A percentile compares a stretch with the other conserved stretches of the same genome.
These are phyloP conservation scores for Epinephelus cyanopodus DNA, from an alignment of 2,113 vertebrate genomes.

Conservation along the genomic window DNA sequence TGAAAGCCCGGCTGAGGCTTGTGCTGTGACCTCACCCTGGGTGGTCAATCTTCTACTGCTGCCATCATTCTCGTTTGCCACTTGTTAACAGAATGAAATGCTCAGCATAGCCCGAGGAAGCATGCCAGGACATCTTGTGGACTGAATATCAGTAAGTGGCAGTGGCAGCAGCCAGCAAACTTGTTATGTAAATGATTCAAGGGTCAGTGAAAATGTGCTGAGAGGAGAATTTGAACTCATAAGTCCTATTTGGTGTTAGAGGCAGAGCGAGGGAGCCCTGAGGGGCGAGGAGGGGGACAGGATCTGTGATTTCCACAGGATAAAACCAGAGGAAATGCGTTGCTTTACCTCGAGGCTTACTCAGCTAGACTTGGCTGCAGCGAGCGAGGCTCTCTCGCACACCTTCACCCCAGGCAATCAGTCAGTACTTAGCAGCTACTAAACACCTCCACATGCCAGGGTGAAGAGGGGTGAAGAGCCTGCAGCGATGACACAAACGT, in stretches of 20 bases:
- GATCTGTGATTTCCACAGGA: constrained; percentile 45
- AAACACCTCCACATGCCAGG: constrained; percentile 47
- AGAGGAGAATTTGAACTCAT: constrained; percentile 44
- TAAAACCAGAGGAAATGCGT: constrained; percentile 37
- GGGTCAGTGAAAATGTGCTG: constrained; percentile 60
- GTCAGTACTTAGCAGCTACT: constrained; percentile 56
- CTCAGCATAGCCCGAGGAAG: constrained; percentile 17
- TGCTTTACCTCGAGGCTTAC: constrained; percentile 43
- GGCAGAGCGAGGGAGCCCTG: constrained; percentile 9
- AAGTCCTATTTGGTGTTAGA: constrained; percentile 39
- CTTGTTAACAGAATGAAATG: constrained; percentile 47
- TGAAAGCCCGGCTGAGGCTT: constrained; percentile 53
- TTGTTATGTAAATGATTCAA: constrained; percentile 67
- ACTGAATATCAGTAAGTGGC: constrained; percentile 37
- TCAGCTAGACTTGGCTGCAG: constrained; percentile 35
- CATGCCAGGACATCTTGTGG: constrained; percentile 48
- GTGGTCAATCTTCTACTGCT: constrained; percentile 52
- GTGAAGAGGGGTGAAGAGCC: constrained; percentile 47
- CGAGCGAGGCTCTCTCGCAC: constrained; percentile 4
- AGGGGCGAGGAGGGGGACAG: background rate
- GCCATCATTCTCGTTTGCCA: constrained; percentile 32
- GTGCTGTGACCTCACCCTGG: constrained; percentile 47
- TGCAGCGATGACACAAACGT: constrained; percentile 29
- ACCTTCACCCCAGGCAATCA: constrained; percentile 37
- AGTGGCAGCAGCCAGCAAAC: constrained; percentile 38